Evolutionary conservation across 2,113 vertebrate genomes (phyloP).

Genomic region (Electrona antarctica): DNA sequence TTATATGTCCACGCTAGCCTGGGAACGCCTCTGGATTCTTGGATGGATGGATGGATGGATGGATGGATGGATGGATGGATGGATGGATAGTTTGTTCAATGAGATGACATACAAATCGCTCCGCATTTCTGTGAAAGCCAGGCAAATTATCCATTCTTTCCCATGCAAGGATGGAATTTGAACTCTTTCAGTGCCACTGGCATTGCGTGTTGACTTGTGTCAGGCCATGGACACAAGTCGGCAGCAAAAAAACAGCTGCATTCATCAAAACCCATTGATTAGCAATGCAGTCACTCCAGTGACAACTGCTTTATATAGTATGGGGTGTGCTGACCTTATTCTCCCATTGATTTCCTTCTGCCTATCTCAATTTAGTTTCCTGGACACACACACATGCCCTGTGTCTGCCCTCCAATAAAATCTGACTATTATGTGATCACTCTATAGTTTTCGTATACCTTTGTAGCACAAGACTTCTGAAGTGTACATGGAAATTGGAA

Average conservation of each 20-base stretch:
- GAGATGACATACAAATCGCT: conserved; percentile 60
- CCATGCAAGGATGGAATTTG: conserved; percentile 50
- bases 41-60: too few relatives aligned
- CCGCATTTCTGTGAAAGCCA: conserved; percentile 48
- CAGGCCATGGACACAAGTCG: conserved; percentile 44
- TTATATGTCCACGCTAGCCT: too few relatives aligned
- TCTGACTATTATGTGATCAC: neutral
- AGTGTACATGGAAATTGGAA: too few relatives aligned
- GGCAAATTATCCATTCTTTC: conserved; percentile 42
- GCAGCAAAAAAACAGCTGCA: conserved; percentile 35
- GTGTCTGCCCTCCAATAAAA: neutral
- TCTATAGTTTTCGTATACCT: too few relatives aligned
- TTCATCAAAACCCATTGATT: conserved; percentile 54
- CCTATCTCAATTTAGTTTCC: conserved; percentile 21
- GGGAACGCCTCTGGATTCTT: too few relatives aligned
- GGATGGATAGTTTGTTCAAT: conserved; percentile 44
- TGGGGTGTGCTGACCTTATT: neutral
- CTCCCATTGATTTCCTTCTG: neutral
- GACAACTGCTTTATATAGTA: conserved; percentile 19
- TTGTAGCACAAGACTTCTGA: too few relatives aligned
- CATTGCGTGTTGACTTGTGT: conserved; percentile 54
- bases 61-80: too few relatives aligned
- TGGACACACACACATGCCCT: conserved; percentile 1
- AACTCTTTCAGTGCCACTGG: conserved; percentile 49
- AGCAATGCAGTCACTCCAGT: conserved; percentile 14